Conservation (phyloP, 2,888 invertebrate genomes). For the Axea sp. region DNA sequence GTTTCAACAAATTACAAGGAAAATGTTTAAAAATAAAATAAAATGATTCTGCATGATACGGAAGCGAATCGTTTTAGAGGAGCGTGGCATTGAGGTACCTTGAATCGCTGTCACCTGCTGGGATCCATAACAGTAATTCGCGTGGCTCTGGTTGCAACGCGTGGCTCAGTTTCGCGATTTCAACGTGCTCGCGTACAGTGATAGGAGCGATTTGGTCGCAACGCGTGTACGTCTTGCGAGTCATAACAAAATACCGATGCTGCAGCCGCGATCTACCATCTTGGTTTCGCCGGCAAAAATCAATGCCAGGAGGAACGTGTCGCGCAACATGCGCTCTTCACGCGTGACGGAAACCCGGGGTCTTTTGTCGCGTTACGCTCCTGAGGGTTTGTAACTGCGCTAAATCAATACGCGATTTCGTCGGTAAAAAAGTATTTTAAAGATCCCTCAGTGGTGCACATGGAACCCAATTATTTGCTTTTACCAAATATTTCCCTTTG, state of each 20-base stretch:
- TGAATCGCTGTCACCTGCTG: slow-evolving; percentile 75
- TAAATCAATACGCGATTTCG: slow-evolving; percentile 55
- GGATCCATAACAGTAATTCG: slow-evolving; percentile 70
- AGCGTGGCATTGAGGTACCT: slow-evolving; percentile 64
- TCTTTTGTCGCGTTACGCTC: slow-evolving; percentile 36
- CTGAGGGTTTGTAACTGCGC: slow-evolving; percentile 55
- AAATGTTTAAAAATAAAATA: no score
- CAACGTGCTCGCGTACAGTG: slow-evolving; percentile 61
- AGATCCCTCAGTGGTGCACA: no score
- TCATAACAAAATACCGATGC: slow-evolving; percentile 74
- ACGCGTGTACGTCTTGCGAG: slow-evolving; percentile 52
- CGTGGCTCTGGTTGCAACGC: slow-evolving; percentile 51
- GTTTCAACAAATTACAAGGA: no score
- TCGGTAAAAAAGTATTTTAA: slow-evolving; percentile 53
- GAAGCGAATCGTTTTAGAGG: slow-evolving; percentile 3
- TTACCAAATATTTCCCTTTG: no score
- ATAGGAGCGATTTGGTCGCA: slow-evolving; percentile 57
- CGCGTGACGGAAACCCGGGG: slow-evolving; percentile 59
- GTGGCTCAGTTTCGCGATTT: slow-evolving; percentile 48
- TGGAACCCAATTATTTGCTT: no score
- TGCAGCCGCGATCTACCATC: slow-evolving; percentile 72
- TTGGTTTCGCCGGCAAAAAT: slow-evolving; percentile 70
- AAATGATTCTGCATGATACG: no score
- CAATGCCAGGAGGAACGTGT: slow-evolving; percentile 68
- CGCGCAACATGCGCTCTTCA: slow-evolving; percentile 72